Evolutionary conservation across 2,113 vertebrate species (phyloP).

Genomic region (Jacana jacana): DNA sequence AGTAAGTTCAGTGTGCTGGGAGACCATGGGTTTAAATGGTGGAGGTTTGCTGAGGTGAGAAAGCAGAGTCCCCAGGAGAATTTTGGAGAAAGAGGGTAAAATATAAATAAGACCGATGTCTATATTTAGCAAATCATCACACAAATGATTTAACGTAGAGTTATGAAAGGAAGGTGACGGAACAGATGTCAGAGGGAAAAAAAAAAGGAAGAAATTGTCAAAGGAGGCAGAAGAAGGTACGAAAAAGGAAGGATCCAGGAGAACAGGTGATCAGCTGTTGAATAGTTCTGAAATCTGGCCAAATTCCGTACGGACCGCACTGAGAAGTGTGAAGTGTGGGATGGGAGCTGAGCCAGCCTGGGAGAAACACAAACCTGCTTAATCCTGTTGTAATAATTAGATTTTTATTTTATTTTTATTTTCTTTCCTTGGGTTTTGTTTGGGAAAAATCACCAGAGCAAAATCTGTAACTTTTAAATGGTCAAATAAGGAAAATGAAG

Average conservation of each 20-base stretch:
- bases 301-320: background rate
- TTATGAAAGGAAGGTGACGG: background rate
- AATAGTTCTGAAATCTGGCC: background rate
- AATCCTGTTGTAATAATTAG: background rate
- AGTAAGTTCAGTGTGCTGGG: background rate
- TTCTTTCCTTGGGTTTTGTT: background rate
- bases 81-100: background rate
- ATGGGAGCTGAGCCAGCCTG: background rate
- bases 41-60: background rate
- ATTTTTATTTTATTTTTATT: background rate
- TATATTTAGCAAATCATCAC: background rate
- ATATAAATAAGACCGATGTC: background rate
- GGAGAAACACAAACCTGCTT: background rate
- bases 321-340: background rate
- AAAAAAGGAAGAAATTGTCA: background rate
- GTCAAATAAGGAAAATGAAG: background rate
- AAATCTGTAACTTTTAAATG: background rate
- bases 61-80: background rate
- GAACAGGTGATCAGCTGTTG: conserved; percentile 10
- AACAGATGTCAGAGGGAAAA: background rate
- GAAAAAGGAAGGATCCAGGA: background rate
- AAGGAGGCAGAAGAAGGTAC: background rate
- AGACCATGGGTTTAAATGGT: background rate
- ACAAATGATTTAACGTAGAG: background rate
- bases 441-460: background rate